These are phyloP conservation scores for Hippocampus abdominalis DNA, from an alignment of 2,113 vertebrate genomes.

Conservation along the genomic window DNA sequence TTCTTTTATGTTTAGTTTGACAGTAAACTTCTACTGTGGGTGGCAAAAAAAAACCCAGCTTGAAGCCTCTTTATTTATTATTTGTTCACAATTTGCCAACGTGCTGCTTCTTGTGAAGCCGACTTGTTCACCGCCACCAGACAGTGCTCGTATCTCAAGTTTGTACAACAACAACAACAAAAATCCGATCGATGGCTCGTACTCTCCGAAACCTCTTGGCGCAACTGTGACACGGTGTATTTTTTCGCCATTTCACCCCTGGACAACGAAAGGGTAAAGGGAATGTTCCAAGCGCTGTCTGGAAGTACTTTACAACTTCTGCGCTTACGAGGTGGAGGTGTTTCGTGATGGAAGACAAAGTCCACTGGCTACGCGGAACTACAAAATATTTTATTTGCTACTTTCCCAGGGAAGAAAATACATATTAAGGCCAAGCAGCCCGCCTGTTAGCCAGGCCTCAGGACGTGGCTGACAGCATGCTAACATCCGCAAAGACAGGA, in stretches of 20 bases:
- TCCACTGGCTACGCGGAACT: constrained; percentile 48
- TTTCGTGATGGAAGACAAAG: constrained; percentile 70
- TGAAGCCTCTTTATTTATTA: no score
- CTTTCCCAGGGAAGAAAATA: constrained; percentile 61
- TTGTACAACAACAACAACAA: not conserved
- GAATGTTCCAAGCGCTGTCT: constrained; percentile 62
- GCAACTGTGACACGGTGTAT: constrained; percentile 2
- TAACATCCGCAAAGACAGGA: constrained; percentile 45
- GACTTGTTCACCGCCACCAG: no score
- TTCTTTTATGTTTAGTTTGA: no score
- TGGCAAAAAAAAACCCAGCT: no score
- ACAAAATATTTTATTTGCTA: constrained; percentile 65
- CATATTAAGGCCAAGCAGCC: constrained; percentile 33
- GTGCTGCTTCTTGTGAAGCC: no score
- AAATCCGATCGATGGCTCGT: not conserved
- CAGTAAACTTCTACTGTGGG: no score
- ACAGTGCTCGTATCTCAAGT: no score
- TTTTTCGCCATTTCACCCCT: constrained; percentile 26
- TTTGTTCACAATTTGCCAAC: no score
- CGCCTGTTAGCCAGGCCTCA: constrained; percentile 51
- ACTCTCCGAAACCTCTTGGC: not conserved
- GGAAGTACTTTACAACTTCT: constrained; percentile 66
- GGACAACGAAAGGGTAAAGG: constrained; percentile 71
- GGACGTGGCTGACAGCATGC: constrained; percentile 52
- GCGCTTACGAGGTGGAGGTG: constrained; percentile 60